phyloP scores from a whole-genome alignment of 2,797 vertebrate genomes.

The Hemibagrus guttatus region DNA sequence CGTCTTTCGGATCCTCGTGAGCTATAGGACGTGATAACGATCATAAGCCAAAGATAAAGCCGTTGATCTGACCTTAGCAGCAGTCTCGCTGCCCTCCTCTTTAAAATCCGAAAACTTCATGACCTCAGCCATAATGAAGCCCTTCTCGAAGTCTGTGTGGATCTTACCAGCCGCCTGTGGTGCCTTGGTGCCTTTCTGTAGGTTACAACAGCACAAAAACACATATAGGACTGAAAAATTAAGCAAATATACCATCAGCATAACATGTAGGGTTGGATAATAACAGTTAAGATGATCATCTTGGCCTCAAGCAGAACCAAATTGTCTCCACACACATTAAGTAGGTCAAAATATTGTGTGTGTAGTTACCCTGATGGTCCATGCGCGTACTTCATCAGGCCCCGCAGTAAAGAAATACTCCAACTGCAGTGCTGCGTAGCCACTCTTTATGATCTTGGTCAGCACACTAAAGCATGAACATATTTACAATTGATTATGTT shows the following conservation, averaged over 20 bases:
- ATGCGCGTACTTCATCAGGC: slow-evolving; percentile 97
- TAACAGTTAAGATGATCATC: background rate
- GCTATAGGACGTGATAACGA: no score
- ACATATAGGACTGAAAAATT: background rate
- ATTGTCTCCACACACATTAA: background rate
- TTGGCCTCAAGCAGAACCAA: background rate
- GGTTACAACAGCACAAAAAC: slow-evolving; percentile 54
- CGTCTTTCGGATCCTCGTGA: background rate
- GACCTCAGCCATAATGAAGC: slow-evolving; percentile 99
- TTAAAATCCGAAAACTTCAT: slow-evolving; percentile 98
- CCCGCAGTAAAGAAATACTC: slow-evolving; percentile 99
- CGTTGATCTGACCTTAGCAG: slow-evolving; percentile 83
- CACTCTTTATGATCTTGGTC: slow-evolving; percentile 98
- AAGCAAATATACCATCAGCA: background rate
- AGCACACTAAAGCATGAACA: slow-evolving; percentile 83
- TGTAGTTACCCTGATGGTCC: slow-evolving; percentile 84
- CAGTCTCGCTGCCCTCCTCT: slow-evolving; percentile 92
- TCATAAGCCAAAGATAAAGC: background rate
- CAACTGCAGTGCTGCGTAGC: slow-evolving; percentile 93
- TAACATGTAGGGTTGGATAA: background rate
- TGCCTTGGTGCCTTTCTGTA: slow-evolving; percentile 94
- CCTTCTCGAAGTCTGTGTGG: slow-evolving; percentile 99
- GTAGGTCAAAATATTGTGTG: background rate
- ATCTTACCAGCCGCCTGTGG: slow-evolving; percentile 98
- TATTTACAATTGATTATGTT: background rate